Evolutionary conservation across 2,797 vertebrate genomes (phyloP).

Genomic region (Melanotaenia trifasciata): DNA sequence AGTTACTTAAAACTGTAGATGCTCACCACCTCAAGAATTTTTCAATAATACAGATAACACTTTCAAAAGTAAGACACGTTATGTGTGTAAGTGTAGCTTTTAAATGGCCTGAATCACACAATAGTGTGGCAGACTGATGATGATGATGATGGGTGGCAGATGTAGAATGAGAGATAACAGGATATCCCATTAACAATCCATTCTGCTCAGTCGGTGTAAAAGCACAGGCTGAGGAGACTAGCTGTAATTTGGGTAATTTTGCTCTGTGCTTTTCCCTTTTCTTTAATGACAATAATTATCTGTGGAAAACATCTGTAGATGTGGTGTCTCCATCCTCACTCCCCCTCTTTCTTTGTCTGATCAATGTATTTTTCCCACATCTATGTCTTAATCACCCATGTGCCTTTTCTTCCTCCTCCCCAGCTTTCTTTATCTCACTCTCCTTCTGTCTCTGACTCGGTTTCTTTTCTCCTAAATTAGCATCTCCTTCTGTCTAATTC

Average conservation of each 20-base stretch:
- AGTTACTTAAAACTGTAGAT: not conserved
- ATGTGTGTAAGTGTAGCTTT: conserved; percentile 23
- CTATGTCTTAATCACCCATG: conserved; percentile 34
- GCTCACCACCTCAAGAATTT: not conserved
- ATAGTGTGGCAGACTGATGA: conserved; percentile 16
- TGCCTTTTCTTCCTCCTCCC: conserved; percentile 13
- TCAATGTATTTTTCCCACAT: conserved; percentile 41
- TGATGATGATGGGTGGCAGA: conserved; percentile 30
- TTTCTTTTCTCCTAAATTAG: conserved; percentile 28
- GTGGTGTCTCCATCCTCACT: conserved; percentile 24
- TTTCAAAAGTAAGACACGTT: conserved; percentile 12
- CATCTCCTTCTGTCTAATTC: conserved; percentile 11
- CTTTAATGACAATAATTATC: conserved; percentile 78
- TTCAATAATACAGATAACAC: not conserved
- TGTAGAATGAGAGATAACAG: conserved; percentile 50
- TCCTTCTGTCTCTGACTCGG: conserved; percentile 5
- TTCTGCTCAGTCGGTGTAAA: conserved; percentile 33
- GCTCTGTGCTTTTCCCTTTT: conserved; percentile 38
- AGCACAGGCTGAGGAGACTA: conserved; percentile 42
- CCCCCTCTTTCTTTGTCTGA: conserved; percentile 43
- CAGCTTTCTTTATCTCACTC: conserved; percentile 3
- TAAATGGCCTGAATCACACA: conserved; percentile 33
- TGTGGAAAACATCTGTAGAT: conserved; percentile 69
- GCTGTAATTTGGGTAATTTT: conserved; percentile 72
- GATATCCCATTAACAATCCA: conserved; percentile 37